Evolutionary conservation across 2,113 vertebrate species (phyloP).

Genomic region (Alethe diademata): DNA sequence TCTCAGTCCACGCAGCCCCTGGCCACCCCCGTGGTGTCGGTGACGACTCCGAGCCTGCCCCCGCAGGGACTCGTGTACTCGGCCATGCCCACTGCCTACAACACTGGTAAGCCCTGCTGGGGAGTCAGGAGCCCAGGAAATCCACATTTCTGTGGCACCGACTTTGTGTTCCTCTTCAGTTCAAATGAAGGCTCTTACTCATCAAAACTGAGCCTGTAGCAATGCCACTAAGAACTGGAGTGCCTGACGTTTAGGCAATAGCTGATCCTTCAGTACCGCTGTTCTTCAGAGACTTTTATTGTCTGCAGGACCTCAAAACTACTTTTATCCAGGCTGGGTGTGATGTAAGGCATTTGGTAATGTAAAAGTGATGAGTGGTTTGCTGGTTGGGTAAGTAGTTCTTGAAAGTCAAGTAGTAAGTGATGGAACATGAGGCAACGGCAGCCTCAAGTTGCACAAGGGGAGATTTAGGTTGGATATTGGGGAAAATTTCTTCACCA

Average conservation of each 20-base stretch:
- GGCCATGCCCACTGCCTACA: slow-evolving; percentile 95
- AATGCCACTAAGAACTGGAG: fast-evolving
- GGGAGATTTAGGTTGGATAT: background rate
- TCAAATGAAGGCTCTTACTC: background rate
- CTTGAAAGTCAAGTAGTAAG: background rate
- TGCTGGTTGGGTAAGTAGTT: background rate
- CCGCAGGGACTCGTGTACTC: slow-evolving; percentile 93
- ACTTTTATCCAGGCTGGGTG: background rate
- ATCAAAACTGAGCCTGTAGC: background rate
- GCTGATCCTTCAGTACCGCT: background rate
- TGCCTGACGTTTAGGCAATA: fast-evolving
- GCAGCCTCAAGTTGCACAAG: background rate
- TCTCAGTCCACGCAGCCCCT: slow-evolving; percentile 90
- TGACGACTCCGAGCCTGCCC: slow-evolving; percentile 94
- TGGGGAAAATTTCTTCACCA: background rate
- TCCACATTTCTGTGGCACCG: background rate
- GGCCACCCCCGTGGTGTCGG: slow-evolving; percentile 94
- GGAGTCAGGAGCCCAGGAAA: background rate
- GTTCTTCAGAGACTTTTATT: background rate
- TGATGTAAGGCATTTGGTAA: background rate
- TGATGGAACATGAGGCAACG: background rate
- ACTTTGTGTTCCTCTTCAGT: background rate
- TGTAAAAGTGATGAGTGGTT: background rate
- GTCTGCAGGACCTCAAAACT: background rate
- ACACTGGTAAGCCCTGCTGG: slow-evolving; percentile 83